Base-by-base conservation (phyloP, 2,113 vertebrate species). In the Dryoscopus gambensis region DNA sequence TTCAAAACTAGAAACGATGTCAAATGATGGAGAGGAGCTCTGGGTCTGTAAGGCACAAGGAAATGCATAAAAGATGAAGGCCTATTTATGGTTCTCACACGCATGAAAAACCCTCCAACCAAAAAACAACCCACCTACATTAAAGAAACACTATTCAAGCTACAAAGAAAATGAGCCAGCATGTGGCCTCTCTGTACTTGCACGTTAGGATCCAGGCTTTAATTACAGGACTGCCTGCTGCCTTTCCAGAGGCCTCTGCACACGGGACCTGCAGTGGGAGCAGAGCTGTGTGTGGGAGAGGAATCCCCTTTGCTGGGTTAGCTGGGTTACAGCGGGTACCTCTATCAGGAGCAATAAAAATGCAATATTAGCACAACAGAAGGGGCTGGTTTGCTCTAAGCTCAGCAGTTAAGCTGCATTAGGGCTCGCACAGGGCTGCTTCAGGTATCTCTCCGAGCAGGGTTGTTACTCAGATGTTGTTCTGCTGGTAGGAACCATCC, bases 11-110 rank as follows among this genome's bases (percentile, higher is more conserved):
- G 84, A 65, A 95, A 56, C 0, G 27, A 84, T 82, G 92, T 94
- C 87, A 94, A 86, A 71, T 88, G 70, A 93, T 80, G 42, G 74
- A 95, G 64, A 88, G 46, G 44, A 94, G 84, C 71, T 95, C 56
- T 71, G 53, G 56, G 73, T 95, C 67, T 95, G 71, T 68, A 90
- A 97, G 76, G 70, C 93, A 95, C 82, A 93, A 64, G 81, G 28
- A 95, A 95, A 96, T 95, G 76, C 93, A 95, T 95, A 88, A 93
- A 95, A 96, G 84, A 96, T 96, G 76, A 96, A 92, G 90, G 64
- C 80, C 91, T 96, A 96, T 96, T 96, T 97, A 94, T 91, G 94
- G 93, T 94, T 94, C 90, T 92, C 4, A 5, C 79, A 89, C 0
- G 3, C 80, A 70, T 1, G 0, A 86, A 62, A 92, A 84, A 46